Evolutionary conservation across 2,888 invertebrate species (phyloP).

Genomic region (Athrips mouffetella): DNA sequence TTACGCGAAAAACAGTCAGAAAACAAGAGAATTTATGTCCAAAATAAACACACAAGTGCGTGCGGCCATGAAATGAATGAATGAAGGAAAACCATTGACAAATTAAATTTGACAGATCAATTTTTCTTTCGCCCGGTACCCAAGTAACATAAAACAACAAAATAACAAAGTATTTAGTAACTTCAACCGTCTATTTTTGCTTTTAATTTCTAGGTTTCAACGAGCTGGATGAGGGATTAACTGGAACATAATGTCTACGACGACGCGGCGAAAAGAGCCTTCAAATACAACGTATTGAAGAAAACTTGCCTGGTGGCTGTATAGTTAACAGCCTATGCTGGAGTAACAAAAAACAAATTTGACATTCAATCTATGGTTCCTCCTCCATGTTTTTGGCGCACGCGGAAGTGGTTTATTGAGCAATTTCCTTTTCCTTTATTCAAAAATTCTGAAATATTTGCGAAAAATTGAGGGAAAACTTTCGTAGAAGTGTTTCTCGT

Average conservation of each 20-base stretch:
- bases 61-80: conserved; percentile 6
- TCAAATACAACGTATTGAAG: too few species aligned
- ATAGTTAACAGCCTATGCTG: neutral
- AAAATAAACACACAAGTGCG: neutral
- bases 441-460: conserved; percentile 49
- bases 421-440: conserved; percentile 65
- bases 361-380: conserved; percentile 33
- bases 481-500: conserved; percentile 18
- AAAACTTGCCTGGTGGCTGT: neutral
- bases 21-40: neutral
- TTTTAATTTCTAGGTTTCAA: too few species aligned
- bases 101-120: neutral
- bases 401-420: conserved; percentile 65
- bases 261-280: too few species aligned
- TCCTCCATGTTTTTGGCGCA: conserved; percentile 48
- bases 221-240: too few species aligned
- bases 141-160: too few species aligned
- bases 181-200: too few species aligned
- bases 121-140: neutral
- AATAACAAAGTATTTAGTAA: too few species aligned
- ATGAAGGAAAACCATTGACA: conserved; percentile 3
- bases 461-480: conserved; percentile 32
- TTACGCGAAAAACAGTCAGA: neutral
- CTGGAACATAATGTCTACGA: too few species aligned
- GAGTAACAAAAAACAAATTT: neutral